Conservation (phyloP, 2,888 invertebrate species). For the Spodoptera exigua region DNA sequence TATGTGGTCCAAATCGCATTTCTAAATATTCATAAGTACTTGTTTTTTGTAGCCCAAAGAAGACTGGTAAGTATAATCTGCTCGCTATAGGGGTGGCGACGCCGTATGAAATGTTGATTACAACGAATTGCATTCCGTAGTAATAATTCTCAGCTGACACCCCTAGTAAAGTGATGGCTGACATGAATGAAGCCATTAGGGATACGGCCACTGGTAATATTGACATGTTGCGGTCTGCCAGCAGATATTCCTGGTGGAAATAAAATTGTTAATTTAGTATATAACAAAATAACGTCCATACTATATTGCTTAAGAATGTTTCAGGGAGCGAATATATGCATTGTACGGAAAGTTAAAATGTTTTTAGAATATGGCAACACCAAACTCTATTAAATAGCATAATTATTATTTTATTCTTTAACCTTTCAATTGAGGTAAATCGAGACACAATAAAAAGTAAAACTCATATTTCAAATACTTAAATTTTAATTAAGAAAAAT, state of each 20-base stretch:
- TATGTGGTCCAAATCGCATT: constrained; percentile 93
- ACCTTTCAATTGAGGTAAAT: too few relatives aligned
- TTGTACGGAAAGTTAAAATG: too few relatives aligned
- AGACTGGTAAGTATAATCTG: constrained; percentile 94
- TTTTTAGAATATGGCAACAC: too few relatives aligned
- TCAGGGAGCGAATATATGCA: too few relatives aligned
- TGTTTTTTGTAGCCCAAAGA: constrained; percentile 94
- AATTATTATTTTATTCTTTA: too few relatives aligned
- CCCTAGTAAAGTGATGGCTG: constrained; percentile 96
- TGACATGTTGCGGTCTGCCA: constrained; percentile 95
- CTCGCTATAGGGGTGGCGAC: constrained; percentile 94
- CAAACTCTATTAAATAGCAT: too few relatives aligned
- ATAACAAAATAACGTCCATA: too few relatives aligned
- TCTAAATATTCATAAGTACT: constrained; percentile 98
- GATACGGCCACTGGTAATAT: constrained; percentile 95
- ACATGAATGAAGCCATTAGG: constrained; percentile 98
- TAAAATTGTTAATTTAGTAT: background rate
- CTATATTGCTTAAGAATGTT: too few relatives aligned
- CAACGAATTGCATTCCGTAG: constrained; percentile 94
- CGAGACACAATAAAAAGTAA: background rate
- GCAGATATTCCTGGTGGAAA: constrained; percentile 92
- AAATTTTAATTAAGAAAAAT: background rate
- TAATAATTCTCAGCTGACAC: constrained; percentile 96
- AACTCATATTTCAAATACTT: background rate
- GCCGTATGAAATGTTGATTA: constrained; percentile 93